Evolutionary conservation across 2,113 vertebrate genomes (phyloP).

Genomic region (Sakesphorus luctuosus): DNA sequence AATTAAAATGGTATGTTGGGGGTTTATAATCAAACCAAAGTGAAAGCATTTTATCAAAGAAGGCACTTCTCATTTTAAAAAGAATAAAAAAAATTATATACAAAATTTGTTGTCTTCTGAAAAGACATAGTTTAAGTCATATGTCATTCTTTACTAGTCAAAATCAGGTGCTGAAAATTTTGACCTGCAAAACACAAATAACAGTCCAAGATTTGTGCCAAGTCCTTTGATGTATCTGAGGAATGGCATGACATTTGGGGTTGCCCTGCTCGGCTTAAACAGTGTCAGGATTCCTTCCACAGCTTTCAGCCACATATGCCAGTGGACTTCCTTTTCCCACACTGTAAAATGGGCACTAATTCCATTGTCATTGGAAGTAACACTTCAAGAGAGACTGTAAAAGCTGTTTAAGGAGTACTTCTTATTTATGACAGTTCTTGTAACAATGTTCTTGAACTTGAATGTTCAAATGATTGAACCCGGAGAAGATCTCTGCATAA

Average conservation of each 20-base stretch:
- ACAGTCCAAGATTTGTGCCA: background rate
- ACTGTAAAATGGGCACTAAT: background rate
- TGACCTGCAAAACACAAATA: background rate
- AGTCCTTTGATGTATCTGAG: background rate
- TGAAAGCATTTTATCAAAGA: background rate
- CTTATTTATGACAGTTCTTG: background rate
- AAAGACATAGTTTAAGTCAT: background rate
- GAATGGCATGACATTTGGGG: background rate
- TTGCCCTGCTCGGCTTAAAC: background rate
- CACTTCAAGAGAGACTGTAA: background rate
- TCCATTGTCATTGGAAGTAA: background rate
- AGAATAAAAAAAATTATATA: background rate
- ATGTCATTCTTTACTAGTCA: background rate
- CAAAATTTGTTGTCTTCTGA: background rate
- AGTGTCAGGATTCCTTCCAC: background rate
- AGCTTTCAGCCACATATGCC: background rate
- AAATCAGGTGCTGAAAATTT: background rate
- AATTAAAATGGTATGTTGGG: background rate
- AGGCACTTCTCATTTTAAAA: background rate
- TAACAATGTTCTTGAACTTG: background rate
- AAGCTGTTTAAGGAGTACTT: background rate
- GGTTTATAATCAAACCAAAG: background rate
- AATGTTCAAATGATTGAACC: background rate
- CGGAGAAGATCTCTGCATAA: background rate
- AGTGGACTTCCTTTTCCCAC: accelerated